Base-by-base conservation (phyloP, 2,113 vertebrate genomes). In the Cnemophilus loriae region DNA sequence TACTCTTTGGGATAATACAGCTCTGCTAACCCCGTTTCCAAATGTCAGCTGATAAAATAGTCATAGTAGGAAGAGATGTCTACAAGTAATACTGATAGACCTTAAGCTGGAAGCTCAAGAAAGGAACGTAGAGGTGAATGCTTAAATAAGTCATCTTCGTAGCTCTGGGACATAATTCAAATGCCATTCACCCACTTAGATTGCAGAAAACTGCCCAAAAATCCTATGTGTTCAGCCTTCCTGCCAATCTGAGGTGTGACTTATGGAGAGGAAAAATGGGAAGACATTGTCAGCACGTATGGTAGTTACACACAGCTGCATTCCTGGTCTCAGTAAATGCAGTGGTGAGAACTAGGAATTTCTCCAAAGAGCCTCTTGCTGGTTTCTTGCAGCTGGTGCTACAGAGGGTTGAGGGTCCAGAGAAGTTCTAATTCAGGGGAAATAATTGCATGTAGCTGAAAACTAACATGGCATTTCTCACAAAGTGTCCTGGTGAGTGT, bases 131-230 rank as follows among this genome's bases (percentile, higher is more conserved):
- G 67, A 37, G 39, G 33, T n/a, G 59, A 73, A 89, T 69, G 26
- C 65, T 71, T 76, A 61, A 95, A 85, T 89, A 46, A 90, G 28
- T 59, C 1, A 0, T 35, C 6, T 3, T 24, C 53, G 85, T 89
- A 65, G 67, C 63, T 87, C 60, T 95, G 89, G 42, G 65, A 71
- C 16, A 7, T 63, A 87, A 71, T 86, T 68, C 18, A 76, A 87
- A 61, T 32, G 70, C 33, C 8, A 16, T 67, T 85, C 26, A 59
- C 46, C 16, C 24, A 39, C 35, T 24, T 80, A 46, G 95, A 69
- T 19, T 93, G 53, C 46, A 90, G 82, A 55, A 50, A 55, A 79
- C 19, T 69, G 18, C 10, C 37, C 1, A 1, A 83, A 73, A 91
- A 83, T 85, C 46, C 24, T 50, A 6, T 13, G 8, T 10, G 2